Conservation (phyloP, 2,797 vertebrate genomes). For the Emys orbicularis region DNA sequence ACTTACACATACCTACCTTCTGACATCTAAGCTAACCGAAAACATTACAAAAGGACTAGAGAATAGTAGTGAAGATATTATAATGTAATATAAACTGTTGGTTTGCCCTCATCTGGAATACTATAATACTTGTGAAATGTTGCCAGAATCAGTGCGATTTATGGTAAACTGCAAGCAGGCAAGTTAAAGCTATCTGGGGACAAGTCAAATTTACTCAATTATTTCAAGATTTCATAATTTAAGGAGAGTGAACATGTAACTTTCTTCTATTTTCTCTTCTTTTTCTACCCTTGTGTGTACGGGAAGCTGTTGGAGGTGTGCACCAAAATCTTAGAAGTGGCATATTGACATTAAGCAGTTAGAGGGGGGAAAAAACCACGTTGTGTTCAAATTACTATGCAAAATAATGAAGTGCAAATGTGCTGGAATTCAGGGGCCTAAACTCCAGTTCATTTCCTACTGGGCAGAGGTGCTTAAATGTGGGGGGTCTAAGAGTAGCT, state of each 20-base stretch:
- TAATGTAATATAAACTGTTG: neutral
- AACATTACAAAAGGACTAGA: neutral
- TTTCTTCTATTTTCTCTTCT: neutral
- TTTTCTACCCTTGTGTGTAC: neutral
- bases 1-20: neutral
- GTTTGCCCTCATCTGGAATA: neutral
- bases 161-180: neutral
- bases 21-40: fast-evolving
- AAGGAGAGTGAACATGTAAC: neutral
- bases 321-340: neutral
- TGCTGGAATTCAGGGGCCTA: neutral
- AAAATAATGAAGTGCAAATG: neutral
- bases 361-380: fast-evolving
- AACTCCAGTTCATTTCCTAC: neutral
- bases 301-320: neutral
- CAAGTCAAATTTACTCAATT: neutral
- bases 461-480: neutral
- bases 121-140: neutral
- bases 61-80: neutral
- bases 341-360: neutral
- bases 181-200: neutral
- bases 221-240: neutral
- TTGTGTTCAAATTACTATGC: neutral
- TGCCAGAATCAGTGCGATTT: fast-evolving
- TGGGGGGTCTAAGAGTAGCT: neutral